Base-by-base conservation (phyloP, 2,888 invertebrate species). In the Ennomos erosarius region DNA sequence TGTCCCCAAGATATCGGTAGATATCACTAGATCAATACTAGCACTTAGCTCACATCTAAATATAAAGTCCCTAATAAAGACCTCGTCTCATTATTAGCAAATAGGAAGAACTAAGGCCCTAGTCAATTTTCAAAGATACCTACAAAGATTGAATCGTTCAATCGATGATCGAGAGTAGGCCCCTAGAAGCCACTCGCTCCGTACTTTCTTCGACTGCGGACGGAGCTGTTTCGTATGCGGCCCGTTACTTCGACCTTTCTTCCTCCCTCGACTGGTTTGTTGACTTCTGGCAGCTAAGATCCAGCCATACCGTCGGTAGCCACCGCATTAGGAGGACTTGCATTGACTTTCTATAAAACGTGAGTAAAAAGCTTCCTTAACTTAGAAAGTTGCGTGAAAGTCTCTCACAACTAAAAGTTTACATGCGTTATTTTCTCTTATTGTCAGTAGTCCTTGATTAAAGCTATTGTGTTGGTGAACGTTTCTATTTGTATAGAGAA, bases 191-290 rank as follows among this genome's bases (percentile, higher is more conserved):
- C 42, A 37, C 35, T n/a, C 39, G 54, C 44, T 47, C 59, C 58
- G 59, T 63, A 68, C 67, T 72, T 70, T 70, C 69, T 68, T 68
- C 52, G 54, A 48, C 49, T 46, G 11, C 58, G 39, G n/a, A 16
- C 45, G 42, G 12, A 37, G 59, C 48, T 69, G 71, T 74, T 87
- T 87, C 81, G 84, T 85, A 86, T 87, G 84, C 88, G 82, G 71
- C 70, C 90, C 89, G 90, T 90, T 90, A 89, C 76, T 64, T 75
- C 85, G 85, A 84, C 85, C 88, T 60, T 55, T 60, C 59, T 60
- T 84, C 81, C 71, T 71, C 73, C 52, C 34, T 67, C 64, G 67
- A 85, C 88, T 76, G 86, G 88, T 87, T 86, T 82, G 74, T 38
- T 55, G 77, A 81, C 75, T 69, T 69, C 65, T 71, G 62, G 73